phyloP scores from a whole-genome alignment of 2,113 vertebrate genomes.

The Menura novaehollandiae region DNA sequence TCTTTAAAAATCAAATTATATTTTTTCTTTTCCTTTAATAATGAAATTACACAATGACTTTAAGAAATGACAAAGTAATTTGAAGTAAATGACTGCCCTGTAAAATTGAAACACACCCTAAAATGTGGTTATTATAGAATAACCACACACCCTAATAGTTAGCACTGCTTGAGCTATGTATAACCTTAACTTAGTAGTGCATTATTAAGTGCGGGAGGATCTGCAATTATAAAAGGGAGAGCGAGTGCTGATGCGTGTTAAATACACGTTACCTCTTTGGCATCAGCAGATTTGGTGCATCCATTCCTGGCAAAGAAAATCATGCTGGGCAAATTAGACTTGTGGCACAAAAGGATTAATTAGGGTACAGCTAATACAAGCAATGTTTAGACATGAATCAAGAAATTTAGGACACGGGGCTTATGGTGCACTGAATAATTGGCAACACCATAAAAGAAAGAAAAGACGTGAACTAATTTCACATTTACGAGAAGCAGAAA shows the following conservation, averaged over 20 bases:
- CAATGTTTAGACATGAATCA: slow-evolving; percentile 28
- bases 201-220: slow-evolving; percentile 50
- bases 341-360: slow-evolving; percentile 43
- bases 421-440: slow-evolving; percentile 20
- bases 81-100: slow-evolving; percentile 44
- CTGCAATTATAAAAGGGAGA: slow-evolving; percentile 48
- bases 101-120: slow-evolving; percentile 58
- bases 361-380: slow-evolving; percentile 49
- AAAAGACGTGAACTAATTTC: background rate
- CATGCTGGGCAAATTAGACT: slow-evolving; percentile 35
- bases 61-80: slow-evolving; percentile 51
- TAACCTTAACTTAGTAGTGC: slow-evolving; percentile 10
- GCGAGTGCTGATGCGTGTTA: slow-evolving; percentile 24
- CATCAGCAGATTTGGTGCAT: slow-evolving; percentile 56
- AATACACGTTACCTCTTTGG: slow-evolving; percentile 22
- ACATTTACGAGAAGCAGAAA: background rate
- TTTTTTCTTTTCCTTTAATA: slow-evolving; percentile 1
- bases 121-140: slow-evolving; percentile 24
- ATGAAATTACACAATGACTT: slow-evolving; percentile 45
- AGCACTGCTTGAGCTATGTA: background rate
- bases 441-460: background rate
- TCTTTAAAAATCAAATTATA: slow-evolving; percentile 44
- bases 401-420: background rate
- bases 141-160: slow-evolving; percentile 23
- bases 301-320: slow-evolving; percentile 28